Conservation (phyloP, 2,113 vertebrate genomes). For the Pseudorectes ferrugineus region DNA sequence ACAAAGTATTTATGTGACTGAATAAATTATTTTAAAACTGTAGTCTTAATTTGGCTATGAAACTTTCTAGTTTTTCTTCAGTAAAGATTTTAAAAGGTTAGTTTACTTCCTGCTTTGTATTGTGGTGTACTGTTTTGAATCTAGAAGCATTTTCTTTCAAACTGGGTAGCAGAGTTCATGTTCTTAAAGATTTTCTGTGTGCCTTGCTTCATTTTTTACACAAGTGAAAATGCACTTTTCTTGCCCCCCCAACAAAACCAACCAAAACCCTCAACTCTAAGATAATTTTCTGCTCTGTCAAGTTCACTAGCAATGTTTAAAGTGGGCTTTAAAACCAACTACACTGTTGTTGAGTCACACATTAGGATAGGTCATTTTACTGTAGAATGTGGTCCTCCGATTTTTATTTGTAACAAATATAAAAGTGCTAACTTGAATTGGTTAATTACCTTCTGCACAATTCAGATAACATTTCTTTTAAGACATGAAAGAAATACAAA, state of each 20-base stretch:
- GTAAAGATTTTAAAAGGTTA: neutral
- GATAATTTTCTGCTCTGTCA: neutral
- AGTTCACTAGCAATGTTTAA: neutral
- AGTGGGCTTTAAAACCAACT: neutral
- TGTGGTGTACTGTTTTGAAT: neutral
- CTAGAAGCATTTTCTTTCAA: neutral
- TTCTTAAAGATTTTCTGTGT: neutral
- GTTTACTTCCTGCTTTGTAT: neutral
- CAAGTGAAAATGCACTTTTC: neutral
- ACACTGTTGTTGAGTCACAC: neutral
- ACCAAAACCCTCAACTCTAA: neutral
- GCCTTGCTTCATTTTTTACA: neutral
- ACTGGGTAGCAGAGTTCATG: fast-evolving
- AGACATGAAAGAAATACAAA: neutral
- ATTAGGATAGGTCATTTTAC: neutral
- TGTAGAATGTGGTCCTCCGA: neutral
- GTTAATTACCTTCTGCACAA: neutral
- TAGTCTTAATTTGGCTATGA: conserved; percentile 13
- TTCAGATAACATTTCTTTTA: neutral
- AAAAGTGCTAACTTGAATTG: neutral
- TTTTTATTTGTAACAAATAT: neutral
- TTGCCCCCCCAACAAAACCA: neutral
- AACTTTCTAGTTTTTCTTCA: neutral
- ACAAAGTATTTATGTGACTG: conserved; percentile 70
- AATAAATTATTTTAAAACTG: conserved; percentile 72